Evolutionary conservation across 2,888 invertebrate species (phyloP), one percentile per base, ranked within the genome.

Genomic region (Parelbella ahira): DNA sequence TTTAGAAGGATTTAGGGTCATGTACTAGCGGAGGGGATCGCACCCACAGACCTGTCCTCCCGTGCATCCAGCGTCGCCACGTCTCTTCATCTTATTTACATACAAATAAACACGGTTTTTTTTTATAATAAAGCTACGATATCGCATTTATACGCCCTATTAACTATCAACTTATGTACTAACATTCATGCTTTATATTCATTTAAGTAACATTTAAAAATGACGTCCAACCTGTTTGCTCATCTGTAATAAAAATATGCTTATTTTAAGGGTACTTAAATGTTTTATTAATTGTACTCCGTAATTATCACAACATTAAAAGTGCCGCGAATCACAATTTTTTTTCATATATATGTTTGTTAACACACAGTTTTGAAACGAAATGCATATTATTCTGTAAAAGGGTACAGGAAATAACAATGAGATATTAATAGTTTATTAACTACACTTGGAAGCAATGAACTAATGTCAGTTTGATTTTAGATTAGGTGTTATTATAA

Each of bases 51-150:
- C 64, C 68, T 74, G 78, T 70, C 62, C 76, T 68, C 76, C 80
- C 80, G 70, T 75, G 71, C 70, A 71, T 69, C 71, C 54, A 59
- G 56, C 63, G 62, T 61, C 66, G 66, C 62, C 60, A 61, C 63
- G 60, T 61, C 63, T 63, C 60, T 54, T 53, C n/a, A 53, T 49
- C 47, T 33, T 41, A 33, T 33, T 32, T 41, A 33, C 32, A 41
- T 33, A 41, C 27, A 41, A 41, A 33, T 33, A 33, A 41, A 41
- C 33, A 41, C 8, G 10, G 18, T 39, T 32, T 25, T 41, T n/a
- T n/a, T 21, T 13, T 27, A 33, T 33, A 33, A 24, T 32, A 25
- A 39, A 41, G 32, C 41, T 41, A 41, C 41, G 33, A 33, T 33
- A 41, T 33, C 41, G 41, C 41, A 41, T 33, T 19, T 33, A 41